Conservation (phyloP, 2,797 vertebrate genomes). For the Pseudocheirus occidentalis region DNA sequence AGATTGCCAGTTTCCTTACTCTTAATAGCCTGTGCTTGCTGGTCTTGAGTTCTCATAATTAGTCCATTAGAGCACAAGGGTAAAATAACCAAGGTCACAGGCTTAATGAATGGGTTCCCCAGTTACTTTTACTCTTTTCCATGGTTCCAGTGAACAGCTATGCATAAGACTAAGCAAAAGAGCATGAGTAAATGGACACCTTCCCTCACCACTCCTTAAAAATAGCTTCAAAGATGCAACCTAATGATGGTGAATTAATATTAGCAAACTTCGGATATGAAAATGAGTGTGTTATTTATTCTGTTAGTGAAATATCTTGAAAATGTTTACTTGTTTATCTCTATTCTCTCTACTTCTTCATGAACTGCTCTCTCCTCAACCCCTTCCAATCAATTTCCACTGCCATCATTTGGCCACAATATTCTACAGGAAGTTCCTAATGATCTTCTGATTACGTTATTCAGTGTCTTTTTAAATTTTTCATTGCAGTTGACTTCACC, state of each 20-base stretch:
- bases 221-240: background rate
- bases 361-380: background rate
- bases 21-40: background rate
- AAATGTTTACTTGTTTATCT: background rate
- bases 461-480: background rate
- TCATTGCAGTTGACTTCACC: background rate
- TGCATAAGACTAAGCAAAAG: background rate
- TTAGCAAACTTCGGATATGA: background rate
- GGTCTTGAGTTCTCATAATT: background rate
- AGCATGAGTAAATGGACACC: background rate
- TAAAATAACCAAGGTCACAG: background rate
- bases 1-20: background rate
- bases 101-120: background rate
- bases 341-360: background rate
- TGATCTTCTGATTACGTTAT: background rate
- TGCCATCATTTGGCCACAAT: background rate
- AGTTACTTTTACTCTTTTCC: background rate
- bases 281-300: background rate
- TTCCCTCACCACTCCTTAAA: background rate
- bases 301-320: background rate
- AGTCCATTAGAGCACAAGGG: background rate
- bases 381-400: background rate
- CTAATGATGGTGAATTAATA: background rate
- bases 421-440: background rate
- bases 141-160: background rate